Evolutionary conservation across 1,140 invertebrate genomes (phyloP).

Genomic region (Orussus abietinus): DNA sequence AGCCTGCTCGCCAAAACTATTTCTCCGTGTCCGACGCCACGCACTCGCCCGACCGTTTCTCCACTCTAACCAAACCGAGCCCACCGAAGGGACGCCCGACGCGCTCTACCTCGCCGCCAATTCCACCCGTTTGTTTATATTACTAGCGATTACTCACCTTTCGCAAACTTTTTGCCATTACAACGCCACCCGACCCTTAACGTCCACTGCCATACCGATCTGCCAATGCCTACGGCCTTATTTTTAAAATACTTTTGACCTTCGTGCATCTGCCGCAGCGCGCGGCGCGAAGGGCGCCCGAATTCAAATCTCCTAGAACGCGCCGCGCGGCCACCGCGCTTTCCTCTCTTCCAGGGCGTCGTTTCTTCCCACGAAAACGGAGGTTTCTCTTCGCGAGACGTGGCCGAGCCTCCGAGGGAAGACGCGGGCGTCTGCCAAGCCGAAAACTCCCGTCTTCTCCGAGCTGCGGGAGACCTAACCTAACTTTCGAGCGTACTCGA

Average conservation of each 20-base stretch:
- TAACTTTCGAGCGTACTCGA: too few relatives aligned
- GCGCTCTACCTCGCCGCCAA: slow-evolving; percentile 30
- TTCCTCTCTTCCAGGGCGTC: slow-evolving; percentile 33
- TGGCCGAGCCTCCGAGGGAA: too few relatives aligned
- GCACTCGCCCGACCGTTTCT: slow-evolving; percentile 12
- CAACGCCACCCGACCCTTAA: slow-evolving; percentile 57
- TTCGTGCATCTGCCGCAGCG: slow-evolving; percentile 48
- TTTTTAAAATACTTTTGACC: slow-evolving; percentile 55
- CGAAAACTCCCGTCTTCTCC: too few relatives aligned
- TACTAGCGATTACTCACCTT: slow-evolving; percentile 50
- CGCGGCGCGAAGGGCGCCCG: slow-evolving; percentile 38
- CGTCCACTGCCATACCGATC: slow-evolving; percentile 53
- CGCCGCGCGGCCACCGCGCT: slow-evolving; percentile 23
- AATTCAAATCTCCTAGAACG: slow-evolving; percentile 32
- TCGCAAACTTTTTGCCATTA: slow-evolving; percentile 56
- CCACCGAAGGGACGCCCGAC: slow-evolving; percentile 30
- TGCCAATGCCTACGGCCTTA: slow-evolving; percentile 52
- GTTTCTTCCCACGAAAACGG: too few relatives aligned
- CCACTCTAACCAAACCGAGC: slow-evolving; percentile 14
- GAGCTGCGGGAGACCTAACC: too few relatives aligned
- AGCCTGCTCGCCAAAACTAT: slow-evolving; percentile 18
- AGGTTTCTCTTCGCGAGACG: too few relatives aligned
- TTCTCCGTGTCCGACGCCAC: slow-evolving; percentile 13
- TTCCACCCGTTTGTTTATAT: slow-evolving; percentile 28
- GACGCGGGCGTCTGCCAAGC: too few relatives aligned